Conservation (phyloP, 2,797 vertebrate genomes). For the Hypotaenidia okinawae region DNA sequence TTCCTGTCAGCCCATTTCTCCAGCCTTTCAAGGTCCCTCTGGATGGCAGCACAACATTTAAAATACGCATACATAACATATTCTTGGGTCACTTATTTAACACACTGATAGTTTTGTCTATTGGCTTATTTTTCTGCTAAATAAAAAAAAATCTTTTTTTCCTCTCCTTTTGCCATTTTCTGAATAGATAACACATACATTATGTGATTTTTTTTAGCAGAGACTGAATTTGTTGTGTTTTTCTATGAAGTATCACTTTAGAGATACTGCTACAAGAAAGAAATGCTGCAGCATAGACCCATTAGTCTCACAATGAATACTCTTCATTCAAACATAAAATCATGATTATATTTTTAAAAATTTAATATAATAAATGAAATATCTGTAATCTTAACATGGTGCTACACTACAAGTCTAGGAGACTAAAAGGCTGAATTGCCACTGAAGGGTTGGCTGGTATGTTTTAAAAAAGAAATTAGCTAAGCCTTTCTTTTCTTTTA, state of each 20-base stretch:
- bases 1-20: neutral
- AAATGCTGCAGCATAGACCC: neutral
- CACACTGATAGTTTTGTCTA: neutral
- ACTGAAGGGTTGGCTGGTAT: neutral
- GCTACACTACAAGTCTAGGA: neutral
- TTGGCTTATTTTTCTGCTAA: neutral
- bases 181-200: neutral
- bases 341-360: neutral
- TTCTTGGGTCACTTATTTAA: conserved; percentile 7
- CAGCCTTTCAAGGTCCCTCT: neutral
- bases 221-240: neutral
- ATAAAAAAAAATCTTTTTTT: neutral
- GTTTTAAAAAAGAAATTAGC: neutral
- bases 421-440: neutral
- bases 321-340: neutral
- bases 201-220: neutral
- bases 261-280: neutral
- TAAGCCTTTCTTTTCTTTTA: neutral
- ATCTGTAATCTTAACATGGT: neutral
- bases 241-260: neutral
- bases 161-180: neutral
- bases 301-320: neutral
- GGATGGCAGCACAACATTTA: neutral
- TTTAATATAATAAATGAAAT: neutral
- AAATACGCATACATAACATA: neutral